phyloP scores from a whole-genome alignment of 2,113 vertebrate genomes.

The Gila orcuttii region DNA sequence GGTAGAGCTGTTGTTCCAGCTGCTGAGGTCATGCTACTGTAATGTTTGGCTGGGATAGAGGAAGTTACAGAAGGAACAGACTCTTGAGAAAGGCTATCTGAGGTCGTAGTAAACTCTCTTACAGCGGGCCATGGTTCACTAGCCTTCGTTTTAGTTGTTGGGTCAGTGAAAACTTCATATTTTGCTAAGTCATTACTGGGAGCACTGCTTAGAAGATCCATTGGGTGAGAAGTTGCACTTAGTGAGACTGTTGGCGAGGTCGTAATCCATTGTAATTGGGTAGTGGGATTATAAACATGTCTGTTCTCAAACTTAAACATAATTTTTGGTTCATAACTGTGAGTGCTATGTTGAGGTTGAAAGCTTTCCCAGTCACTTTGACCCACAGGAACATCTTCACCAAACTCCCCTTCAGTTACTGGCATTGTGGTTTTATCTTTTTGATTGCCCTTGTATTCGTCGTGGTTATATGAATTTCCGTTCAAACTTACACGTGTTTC shows the following conservation, averaged over 20 bases:
- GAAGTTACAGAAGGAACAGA: neutral
- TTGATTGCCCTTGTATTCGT: neutral
- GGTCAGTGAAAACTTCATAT: neutral
- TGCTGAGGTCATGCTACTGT: conserved; percentile 47
- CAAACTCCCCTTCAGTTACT: conserved; percentile 32
- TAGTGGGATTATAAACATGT: neutral
- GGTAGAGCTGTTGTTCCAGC: conserved; percentile 64
- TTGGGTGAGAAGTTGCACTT: neutral
- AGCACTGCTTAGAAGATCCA: neutral
- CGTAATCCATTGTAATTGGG: conserved; percentile 22
- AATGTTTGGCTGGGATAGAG: conserved; percentile 46
- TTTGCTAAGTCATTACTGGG: neutral
- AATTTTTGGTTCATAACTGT: neutral
- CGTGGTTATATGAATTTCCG: neutral
- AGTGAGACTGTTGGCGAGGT: conserved; percentile 45
- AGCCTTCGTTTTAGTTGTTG: neutral
- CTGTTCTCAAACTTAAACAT: neutral
- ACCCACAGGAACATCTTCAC: conserved; percentile 44
- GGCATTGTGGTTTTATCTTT: neutral
- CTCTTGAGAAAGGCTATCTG: conserved; percentile 61
- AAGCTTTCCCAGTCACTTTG: conserved; percentile 40
- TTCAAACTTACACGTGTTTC: fast-evolving
- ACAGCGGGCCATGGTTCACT: conserved; percentile 24
- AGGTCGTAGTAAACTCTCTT: conserved; percentile 53
- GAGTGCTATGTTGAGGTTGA: conserved; percentile 23